Evolutionary conservation across 2,797 vertebrate genomes (phyloP).

Genomic region (Onychomys arenicola): DNA sequence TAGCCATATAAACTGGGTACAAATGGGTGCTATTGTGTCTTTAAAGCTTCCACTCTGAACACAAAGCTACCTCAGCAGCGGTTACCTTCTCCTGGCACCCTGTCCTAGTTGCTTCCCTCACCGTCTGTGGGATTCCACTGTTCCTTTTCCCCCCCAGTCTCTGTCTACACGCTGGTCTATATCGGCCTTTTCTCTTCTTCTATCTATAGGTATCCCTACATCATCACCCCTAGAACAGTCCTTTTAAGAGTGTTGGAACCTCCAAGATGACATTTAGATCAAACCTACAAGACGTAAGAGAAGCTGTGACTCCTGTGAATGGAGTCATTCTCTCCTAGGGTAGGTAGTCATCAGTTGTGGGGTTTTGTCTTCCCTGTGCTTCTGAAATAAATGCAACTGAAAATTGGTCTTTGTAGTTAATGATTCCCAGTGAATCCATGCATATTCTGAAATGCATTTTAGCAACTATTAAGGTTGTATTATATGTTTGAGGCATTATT

Average conservation of each 20-base stretch:
- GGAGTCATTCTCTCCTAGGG: slow-evolving; percentile 74
- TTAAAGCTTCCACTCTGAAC: background rate
- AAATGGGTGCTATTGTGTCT: background rate
- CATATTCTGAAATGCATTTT: slow-evolving; percentile 19
- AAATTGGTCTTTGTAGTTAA: background rate
- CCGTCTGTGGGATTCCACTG: background rate
- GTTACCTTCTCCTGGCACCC: background rate
- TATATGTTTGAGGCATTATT: background rate
- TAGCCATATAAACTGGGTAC: background rate
- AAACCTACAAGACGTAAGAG: slow-evolving; percentile 75
- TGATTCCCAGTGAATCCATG: slow-evolving; percentile 9
- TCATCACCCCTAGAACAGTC: slow-evolving; percentile 80
- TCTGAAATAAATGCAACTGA: background rate
- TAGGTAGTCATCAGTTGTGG: slow-evolving; percentile 64
- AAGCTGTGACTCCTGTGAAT: slow-evolving; percentile 74
- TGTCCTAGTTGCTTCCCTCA: no score
- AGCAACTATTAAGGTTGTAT: slow-evolving; percentile 1
- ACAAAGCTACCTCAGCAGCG: background rate
- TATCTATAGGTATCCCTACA: slow-evolving; percentile 78
- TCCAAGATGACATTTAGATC: slow-evolving; percentile 80
- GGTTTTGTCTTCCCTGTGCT: slow-evolving; percentile 47
- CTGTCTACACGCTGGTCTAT: slow-evolving; percentile 76
- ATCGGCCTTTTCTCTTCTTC: slow-evolving; percentile 81
- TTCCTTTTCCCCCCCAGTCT: slow-evolving; percentile 58
- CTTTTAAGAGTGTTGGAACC: slow-evolving; percentile 80